A percentile compares a stretch with the other conserved stretches of the same genome.
Conservation (phyloP, 2,888 invertebrate species). For the Sinelater perroti region DNA sequence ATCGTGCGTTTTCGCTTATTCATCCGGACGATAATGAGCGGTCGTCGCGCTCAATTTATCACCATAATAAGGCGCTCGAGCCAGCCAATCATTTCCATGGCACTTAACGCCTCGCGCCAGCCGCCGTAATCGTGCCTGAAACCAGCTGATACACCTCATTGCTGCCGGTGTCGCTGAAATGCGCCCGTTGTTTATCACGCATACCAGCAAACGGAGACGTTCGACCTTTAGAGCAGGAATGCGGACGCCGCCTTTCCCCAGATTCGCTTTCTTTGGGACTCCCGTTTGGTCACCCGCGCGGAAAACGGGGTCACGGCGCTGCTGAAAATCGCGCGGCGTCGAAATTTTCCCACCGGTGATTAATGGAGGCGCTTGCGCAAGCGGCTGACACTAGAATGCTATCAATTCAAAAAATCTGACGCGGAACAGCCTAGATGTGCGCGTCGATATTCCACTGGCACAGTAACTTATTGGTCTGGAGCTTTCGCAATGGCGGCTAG, state of each 20-base stretch:
- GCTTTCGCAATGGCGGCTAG: slow-evolving; percentile 6
- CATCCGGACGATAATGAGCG: too few relatives aligned
- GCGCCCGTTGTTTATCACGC: slow-evolving; percentile 22
- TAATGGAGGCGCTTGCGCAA: slow-evolving; percentile 14
- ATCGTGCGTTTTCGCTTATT: too few relatives aligned
- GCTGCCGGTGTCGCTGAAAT: not conserved
- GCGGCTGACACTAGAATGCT: slow-evolving; percentile 3
- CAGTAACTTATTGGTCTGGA: slow-evolving; percentile 14
- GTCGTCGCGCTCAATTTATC: too few relatives aligned
- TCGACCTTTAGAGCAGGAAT: slow-evolving; percentile 33
- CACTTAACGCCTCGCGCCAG: too few relatives aligned
- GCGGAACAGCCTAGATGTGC: slow-evolving; percentile 9
- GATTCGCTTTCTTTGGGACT: slow-evolving; percentile 28
- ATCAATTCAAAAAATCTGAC: slow-evolving; percentile 14
- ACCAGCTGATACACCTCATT: not conserved
- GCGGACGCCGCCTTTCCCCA: slow-evolving; percentile 35
- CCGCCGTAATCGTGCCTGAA: too few relatives aligned
- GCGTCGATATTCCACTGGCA: not conserved
- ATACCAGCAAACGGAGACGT: slow-evolving; percentile 28
- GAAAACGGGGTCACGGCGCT: too few relatives aligned
- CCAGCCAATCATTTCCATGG: too few relatives aligned
- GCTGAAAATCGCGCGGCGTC: too few relatives aligned
- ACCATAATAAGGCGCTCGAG: too few relatives aligned
- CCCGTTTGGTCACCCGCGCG: too few relatives aligned
- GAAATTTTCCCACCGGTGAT: slow-evolving; percentile 4